Evolutionary conservation across 1,140 invertebrate genomes (phyloP), one percentile per base, ranked within the genome.

Genomic region (Aphidius ervi): DNA sequence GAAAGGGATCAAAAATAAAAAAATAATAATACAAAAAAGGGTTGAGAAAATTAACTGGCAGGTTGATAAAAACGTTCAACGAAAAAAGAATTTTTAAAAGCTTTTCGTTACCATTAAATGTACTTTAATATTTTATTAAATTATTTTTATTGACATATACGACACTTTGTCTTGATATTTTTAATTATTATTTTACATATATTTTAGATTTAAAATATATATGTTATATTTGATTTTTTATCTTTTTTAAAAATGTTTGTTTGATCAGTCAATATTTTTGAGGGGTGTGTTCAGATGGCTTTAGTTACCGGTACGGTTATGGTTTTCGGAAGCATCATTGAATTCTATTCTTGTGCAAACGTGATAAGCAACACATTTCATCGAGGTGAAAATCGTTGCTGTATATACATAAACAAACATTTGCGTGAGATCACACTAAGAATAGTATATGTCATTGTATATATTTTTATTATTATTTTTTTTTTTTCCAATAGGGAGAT

Each of bases 281-380:
- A n/a, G 10, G 40, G 52, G 39, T 10, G 76, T 73, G n/a, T n/a
- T n/a, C 71, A 74, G 74, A 31, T 31, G 23, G 23, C 4, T 31
- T 74, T 77, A 76, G 77, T 80, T 80, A 79, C 78, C 77, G 78
- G 79, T 79, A 78, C 75, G 77, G 77, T 79, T 81, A 79, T 81
- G 76, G 77, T 71, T 79, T 78, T 78, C 77, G 78, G 78, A 81
- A 81, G 77, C 74, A 56, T 73, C 69, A 70, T 70, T 71, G 75
- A 77, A 78, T 81, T 74, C 74, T 75, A 81, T 81, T 81, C 78
- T 79, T 79, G 77, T 72, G 77, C 76, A 78, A 79, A 78, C 74
- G 73, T 69, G 78, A 80, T 80, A 80, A 80, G 77, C 65, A 68
- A 37, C 65, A 70, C 71, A 31, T 31, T 31, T 23, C 23, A 2